These are phyloP conservation scores for Blennius ocellaris DNA, from an alignment of 2,113 vertebrate species.

Conservation along the genomic window DNA sequence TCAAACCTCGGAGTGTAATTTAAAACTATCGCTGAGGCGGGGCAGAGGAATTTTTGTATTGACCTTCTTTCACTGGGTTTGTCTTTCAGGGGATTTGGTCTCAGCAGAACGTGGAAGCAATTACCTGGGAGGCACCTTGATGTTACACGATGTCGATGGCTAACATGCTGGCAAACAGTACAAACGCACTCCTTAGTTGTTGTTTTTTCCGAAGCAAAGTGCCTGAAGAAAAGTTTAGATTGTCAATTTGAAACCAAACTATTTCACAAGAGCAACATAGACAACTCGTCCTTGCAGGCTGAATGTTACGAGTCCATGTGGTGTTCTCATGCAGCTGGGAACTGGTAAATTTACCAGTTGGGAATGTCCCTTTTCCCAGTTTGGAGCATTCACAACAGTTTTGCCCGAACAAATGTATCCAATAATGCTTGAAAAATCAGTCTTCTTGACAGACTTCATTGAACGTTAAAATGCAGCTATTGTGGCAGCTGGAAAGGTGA, in stretches of 20 bases:
- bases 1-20: constrained; percentile 40
- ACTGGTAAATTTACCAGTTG: too few relatives aligned
- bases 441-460: too few relatives aligned
- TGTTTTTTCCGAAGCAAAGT: constrained; percentile 2
- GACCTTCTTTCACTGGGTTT: constrained; percentile 38
- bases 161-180: constrained; percentile 33
- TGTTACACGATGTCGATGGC: constrained; percentile 45
- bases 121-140: constrained; percentile 67
- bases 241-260: neutral
- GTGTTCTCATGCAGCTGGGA: too few relatives aligned
- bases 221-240: neutral
- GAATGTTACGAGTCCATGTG: too few relatives aligned
- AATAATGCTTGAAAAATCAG: too few relatives aligned
- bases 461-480: too few relatives aligned
- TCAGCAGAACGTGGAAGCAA: constrained; percentile 70
- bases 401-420: too few relatives aligned
- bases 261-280: too few relatives aligned
- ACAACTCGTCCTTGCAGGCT: too few relatives aligned
- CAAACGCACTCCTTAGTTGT: constrained; percentile 14
- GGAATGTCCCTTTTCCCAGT: too few relatives aligned
- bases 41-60: constrained; percentile 36
- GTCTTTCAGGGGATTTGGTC: constrained; percentile 48
- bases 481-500: too few relatives aligned
- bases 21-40: constrained; percentile 51
- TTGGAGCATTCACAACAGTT: too few relatives aligned